Base-by-base conservation (phyloP, 2,888 invertebrate species). In the Stenurella melanura region DNA sequence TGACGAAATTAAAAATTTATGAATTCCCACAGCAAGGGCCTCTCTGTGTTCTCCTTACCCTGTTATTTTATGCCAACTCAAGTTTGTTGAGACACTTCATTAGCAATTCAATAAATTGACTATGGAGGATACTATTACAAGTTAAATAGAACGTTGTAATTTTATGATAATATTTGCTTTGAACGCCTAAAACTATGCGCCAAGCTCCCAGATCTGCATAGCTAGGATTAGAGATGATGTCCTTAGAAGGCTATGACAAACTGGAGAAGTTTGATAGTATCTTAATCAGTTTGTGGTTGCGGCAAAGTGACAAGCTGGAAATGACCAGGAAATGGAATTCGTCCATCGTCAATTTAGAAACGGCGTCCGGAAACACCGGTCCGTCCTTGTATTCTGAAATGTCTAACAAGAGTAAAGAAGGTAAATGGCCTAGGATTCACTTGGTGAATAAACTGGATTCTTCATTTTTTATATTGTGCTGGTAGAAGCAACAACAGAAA, bases 241-340 rank as follows among this genome's bases (percentile, higher is more conserved):
- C 42, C 74, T 72, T 67, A 75, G 73, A 68, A 57, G 26, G 73
- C 77, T 70, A 67, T 78, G 81, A 74, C 74, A 76, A 77, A 80
- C 77, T 75, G 64, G 77, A 79, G 80, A 73, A 80, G 76, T 79
- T 77, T 79, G 82, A 81, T 81, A 76, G 75, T 77, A 81, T 83
- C 81, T 81, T 74, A 79, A 80, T 80, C 76, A 81, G 77, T 78
- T 79, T 73, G 69, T 71, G 66, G 78, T 58, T 77, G 68, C 73
- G 60, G 54, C 58, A 61, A 78, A 80, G 76, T 83, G 83, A 83
- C 83, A 83, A 81, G 74, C 80, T 83, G 84, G 83, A 85, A 85
- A 85, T 85, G 85, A 83, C 84, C 85, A 85, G 86, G 85, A 86
- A 86, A 86, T 86, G 80, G 84, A 84, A 84, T 85, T 85, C 85